These are phyloP conservation scores for Chionis minor DNA, from an alignment of 2,113 vertebrate species.

Conservation along the genomic window DNA sequence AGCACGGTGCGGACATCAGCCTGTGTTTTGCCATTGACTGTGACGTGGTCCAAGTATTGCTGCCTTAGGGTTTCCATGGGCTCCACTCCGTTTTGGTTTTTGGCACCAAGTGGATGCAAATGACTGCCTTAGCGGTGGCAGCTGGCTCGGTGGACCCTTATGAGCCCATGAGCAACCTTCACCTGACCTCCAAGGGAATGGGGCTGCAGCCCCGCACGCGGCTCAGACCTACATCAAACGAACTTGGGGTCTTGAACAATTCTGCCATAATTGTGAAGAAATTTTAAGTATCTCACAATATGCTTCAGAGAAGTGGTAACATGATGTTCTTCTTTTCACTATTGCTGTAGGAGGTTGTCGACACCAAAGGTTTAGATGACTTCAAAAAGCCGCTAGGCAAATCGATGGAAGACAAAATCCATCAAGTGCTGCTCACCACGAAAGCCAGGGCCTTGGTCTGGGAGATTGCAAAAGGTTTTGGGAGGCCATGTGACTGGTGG, in stretches of 20 bases:
- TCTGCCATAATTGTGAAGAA: neutral
- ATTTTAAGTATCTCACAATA: neutral
- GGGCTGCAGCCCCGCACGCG: neutral
- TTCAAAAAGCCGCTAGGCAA: neutral
- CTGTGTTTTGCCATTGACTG: neutral
- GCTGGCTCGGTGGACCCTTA: no score
- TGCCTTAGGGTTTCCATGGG: neutral
- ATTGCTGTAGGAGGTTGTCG: neutral
- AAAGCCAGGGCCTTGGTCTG: neutral
- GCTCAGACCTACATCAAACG: neutral
- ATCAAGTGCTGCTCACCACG: neutral
- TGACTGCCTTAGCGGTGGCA: neutral
- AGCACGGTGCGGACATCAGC: rapidly evolving
- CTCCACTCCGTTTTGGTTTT: neutral
- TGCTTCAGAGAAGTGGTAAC: neutral
- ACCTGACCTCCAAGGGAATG: rapidly evolving
- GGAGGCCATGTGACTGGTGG: neutral
- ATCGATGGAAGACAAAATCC: neutral
- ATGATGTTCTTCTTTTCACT: neutral
- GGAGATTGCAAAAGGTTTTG: neutral
- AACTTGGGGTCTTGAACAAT: neutral
- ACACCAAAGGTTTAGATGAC: neutral
- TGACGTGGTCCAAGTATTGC: rapidly evolving
- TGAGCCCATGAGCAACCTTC: neutral
- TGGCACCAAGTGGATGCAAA: neutral